A percentile compares a stretch with the other conserved stretches of the same genome.
These are phyloP conservation scores for Linepithema humile DNA, from an alignment of 1,140 invertebrate genomes.

Conservation along the genomic window DNA sequence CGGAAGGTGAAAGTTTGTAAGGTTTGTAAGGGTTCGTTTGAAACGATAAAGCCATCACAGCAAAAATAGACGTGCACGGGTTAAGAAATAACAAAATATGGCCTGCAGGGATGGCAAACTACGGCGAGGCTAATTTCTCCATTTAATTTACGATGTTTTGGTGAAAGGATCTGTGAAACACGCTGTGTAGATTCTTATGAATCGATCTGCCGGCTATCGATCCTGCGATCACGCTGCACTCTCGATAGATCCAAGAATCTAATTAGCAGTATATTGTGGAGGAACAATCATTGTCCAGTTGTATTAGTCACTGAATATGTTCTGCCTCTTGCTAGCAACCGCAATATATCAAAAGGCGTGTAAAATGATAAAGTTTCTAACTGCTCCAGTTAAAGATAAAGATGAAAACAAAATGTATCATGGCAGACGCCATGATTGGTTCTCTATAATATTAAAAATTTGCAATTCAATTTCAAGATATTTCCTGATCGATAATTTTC, in stretches of 20 bases:
- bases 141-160: slow-evolving; percentile 78
- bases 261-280: slow-evolving; percentile 68
- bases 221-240: background rate
- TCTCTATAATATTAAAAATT: background rate
- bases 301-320: background rate
- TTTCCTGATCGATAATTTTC: background rate
- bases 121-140: slow-evolving; percentile 76
- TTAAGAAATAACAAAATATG: slow-evolving; percentile 71
- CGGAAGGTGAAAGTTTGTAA: slow-evolving; percentile 46
- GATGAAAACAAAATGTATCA: background rate
- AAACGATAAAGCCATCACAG: slow-evolving; percentile 76
- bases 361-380: background rate
- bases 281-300: slow-evolving; percentile 4
- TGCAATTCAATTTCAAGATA: background rate
- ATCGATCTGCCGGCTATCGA: slow-evolving; percentile 63
- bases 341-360: background rate
- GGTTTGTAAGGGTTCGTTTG: too few species aligned
- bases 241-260: slow-evolving; percentile 26
- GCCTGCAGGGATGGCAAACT: background rate
- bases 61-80: slow-evolving; percentile 71
- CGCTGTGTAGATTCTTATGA: slow-evolving; percentile 33
- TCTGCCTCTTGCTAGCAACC: background rate
- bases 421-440: background rate
- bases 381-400: background rate
- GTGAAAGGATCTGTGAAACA: slow-evolving; percentile 74